A percentile compares a stretch with the other conserved stretches of the same genome.
Evolutionary conservation across 1,140 invertebrate genomes (phyloP).

Genomic region (Argopecten irradians): DNA sequence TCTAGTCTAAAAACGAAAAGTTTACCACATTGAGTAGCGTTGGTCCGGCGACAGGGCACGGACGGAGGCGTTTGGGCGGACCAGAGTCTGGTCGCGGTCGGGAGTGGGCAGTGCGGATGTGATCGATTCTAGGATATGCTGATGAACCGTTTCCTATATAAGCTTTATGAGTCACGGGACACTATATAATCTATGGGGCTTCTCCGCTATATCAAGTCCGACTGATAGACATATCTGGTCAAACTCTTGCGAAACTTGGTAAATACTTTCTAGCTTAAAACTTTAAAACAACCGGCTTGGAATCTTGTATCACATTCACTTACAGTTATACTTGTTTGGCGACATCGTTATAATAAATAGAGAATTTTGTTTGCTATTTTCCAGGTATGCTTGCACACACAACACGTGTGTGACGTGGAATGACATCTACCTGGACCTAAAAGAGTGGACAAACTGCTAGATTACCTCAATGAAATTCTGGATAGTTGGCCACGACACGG

Average conservation of each 20-base stretch:
- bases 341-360: too few species aligned
- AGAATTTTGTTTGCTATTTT: background rate
- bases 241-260: background rate
- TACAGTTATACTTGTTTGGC: too few species aligned
- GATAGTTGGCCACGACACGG: background rate
- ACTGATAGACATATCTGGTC: background rate
- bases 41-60: background rate
- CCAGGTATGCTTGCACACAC: background rate
- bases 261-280: background rate
- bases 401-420: background rate
- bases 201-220: background rate
- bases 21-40: background rate
- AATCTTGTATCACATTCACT: background rate
- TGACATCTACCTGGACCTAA: background rate
- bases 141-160: slow-evolving; percentile 1
- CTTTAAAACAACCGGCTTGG: background rate
- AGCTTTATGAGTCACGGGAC: background rate
- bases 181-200: background rate
- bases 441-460: background rate
- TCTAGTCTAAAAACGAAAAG: background rate
- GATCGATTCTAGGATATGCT: background rate
- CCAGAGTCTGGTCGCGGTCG: background rate
- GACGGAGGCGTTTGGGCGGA: background rate
- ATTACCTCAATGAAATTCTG: background rate
- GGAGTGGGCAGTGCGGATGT: background rate